These are phyloP conservation scores for Ctenodactylus gundi DNA, from an alignment of 2,113 vertebrate genomes.

Conservation along the genomic window DNA sequence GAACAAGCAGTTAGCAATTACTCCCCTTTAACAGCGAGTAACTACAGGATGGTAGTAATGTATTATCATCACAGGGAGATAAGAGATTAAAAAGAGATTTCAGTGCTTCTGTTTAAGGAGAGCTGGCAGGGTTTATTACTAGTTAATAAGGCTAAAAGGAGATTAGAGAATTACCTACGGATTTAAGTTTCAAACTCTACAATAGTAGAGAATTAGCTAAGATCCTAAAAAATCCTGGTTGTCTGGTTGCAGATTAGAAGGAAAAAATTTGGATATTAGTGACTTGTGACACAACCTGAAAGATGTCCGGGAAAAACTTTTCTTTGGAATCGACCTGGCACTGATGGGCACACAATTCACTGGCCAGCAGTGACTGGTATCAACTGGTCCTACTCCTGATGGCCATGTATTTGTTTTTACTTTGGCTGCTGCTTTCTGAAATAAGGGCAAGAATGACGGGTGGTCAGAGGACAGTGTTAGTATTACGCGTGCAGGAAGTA, in stretches of 20 bases:
- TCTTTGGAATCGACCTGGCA: neutral
- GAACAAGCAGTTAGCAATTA: neutral
- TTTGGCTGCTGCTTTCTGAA: neutral
- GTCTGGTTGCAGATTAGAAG: neutral
- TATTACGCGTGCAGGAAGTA: neutral
- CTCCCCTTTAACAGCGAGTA: neutral
- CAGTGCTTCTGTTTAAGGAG: neutral
- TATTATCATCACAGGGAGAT: neutral
- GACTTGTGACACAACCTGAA: too few relatives aligned
- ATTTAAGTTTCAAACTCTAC: constrained; percentile 41
- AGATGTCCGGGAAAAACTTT: neutral
- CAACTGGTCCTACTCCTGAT: neutral
- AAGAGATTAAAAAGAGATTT: neutral
- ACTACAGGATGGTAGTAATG: neutral
- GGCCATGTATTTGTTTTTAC: neutral
- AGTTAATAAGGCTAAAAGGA: constrained; percentile 9
- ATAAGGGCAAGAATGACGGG: neutral
- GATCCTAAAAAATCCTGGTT: neutral
- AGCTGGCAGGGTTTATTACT: neutral
- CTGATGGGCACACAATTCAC: neutral
- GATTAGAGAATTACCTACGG: neutral
- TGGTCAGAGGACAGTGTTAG: neutral
- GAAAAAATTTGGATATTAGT: neutral
- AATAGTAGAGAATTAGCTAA: neutral
- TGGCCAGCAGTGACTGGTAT: neutral